phyloP scores from a whole-genome alignment of 2,797 vertebrate genomes.

The Hippocampus kuda region DNA sequence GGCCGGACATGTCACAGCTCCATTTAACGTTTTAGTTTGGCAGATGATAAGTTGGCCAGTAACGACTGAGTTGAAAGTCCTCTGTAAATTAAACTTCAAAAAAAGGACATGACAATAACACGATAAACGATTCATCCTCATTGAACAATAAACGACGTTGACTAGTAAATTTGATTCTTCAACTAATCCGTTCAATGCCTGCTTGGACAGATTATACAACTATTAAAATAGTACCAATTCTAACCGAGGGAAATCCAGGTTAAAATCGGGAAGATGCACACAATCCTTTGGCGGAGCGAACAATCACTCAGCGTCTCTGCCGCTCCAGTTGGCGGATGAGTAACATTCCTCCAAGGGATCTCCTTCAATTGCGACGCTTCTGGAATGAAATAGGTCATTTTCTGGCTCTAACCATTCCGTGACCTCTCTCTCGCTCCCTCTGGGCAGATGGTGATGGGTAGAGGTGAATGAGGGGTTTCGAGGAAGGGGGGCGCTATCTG shows the following conservation, averaged over 20 bases:
- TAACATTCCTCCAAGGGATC: background rate
- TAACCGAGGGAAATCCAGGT: background rate
- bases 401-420: slow-evolving; percentile 3
- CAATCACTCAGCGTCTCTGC: background rate
- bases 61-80: background rate
- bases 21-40: too few species aligned
- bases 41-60: background rate
- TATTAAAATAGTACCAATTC: background rate
- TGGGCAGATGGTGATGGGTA: background rate
- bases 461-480: background rate
- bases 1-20: too few species aligned
- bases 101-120: background rate
- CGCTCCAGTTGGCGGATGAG: slow-evolving; percentile 1
- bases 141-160: too few species aligned
- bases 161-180: too few species aligned
- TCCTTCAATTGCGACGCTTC: background rate
- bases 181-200: too few species aligned
- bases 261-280: background rate
- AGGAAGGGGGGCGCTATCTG: background rate
- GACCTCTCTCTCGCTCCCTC: background rate
- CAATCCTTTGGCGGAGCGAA: background rate
- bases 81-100: background rate
- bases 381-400: slow-evolving; percentile 6
- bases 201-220: background rate
- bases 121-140: background rate